phyloP scores from a whole-genome alignment of 2,888 invertebrate species.

The Halictus ligatus region DNA sequence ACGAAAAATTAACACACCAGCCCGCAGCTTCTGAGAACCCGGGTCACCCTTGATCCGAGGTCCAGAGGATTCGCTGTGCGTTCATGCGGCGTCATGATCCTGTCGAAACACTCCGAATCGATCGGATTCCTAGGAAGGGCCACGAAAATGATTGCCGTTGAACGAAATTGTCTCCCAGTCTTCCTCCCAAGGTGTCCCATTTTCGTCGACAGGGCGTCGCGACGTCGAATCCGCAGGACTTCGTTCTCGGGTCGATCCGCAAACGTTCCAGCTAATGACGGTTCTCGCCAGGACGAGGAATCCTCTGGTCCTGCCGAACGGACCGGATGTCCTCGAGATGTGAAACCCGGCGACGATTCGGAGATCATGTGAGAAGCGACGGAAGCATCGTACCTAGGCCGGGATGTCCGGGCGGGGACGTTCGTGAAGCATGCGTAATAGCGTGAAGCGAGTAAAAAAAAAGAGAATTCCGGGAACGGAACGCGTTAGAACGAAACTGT shows the following conservation, averaged over 20 bases:
- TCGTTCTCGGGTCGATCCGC: background rate
- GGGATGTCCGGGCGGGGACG: constrained; percentile 17
- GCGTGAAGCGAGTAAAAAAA: constrained; percentile 8
- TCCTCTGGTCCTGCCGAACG: background rate
- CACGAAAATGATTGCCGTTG: background rate
- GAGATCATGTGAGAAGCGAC: background rate
- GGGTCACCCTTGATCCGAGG: background rate
- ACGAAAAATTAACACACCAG: background rate
- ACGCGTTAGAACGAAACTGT: constrained; percentile 13
- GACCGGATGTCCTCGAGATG: constrained; percentile 14
- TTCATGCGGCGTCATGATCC: background rate
- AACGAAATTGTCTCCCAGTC: background rate
- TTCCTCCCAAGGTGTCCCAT: background rate
- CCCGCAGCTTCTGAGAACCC: background rate
- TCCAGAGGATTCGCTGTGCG: background rate
- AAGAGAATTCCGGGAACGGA: background rate
- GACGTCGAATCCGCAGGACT: background rate
- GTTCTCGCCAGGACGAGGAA: background rate
- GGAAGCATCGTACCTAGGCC: constrained; percentile 43
- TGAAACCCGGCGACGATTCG: constrained; percentile 4
- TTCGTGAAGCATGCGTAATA: constrained; percentile 11
- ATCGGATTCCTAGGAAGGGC: background rate
- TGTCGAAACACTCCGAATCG: background rate
- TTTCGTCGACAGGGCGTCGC: background rate
- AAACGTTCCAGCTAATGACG: background rate